These are phyloP conservation scores for Junonia oenone DNA, from an alignment of 2,888 invertebrate genomes.

Conservation along the genomic window DNA sequence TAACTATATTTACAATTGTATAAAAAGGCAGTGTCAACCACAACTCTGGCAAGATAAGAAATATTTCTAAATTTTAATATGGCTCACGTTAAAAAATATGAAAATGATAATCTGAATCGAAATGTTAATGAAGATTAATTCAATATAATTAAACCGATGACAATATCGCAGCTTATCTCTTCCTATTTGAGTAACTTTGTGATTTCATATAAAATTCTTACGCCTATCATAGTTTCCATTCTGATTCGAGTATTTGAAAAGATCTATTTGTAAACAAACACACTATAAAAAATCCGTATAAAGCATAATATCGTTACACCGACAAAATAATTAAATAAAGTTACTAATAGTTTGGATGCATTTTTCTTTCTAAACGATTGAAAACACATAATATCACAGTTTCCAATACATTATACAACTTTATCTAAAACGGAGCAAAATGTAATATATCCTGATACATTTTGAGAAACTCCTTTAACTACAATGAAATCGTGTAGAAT, in stretches of 20 bases:
- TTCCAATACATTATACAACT: constrained; percentile 64
- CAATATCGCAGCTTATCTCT: constrained; percentile 29
- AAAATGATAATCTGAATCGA: constrained; percentile 51
- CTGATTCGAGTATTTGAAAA: constrained; percentile 40
- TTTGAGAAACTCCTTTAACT: constrained; percentile 37
- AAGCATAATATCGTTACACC: constrained; percentile 14
- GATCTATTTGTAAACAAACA: constrained; percentile 45
- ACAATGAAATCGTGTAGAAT: constrained; percentile 42
- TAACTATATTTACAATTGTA: constrained; percentile 64
- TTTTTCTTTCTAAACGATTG: constrained; percentile 57
- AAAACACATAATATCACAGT: constrained; percentile 78
- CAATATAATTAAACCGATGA: constrained; percentile 32
- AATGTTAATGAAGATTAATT: constrained; percentile 25
- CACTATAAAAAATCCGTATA: constrained; percentile 47
- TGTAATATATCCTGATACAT: constrained; percentile 38
- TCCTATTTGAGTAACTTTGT: constrained; percentile 6
- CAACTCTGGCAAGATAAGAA: constrained; percentile 76
- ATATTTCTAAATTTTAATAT: constrained; percentile 75
- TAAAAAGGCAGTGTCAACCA: constrained; percentile 73
- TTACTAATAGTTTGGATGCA: constrained; percentile 37
- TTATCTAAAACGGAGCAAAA: constrained; percentile 41
- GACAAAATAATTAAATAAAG: constrained; percentile 36
- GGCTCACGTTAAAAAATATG: constrained; percentile 63
- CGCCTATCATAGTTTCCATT: constrained; percentile 19
- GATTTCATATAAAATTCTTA: constrained; percentile 12